Evolutionary conservation across 2,113 vertebrate genomes (phyloP).

Genomic region (Pomatorhinus ruficollis): DNA sequence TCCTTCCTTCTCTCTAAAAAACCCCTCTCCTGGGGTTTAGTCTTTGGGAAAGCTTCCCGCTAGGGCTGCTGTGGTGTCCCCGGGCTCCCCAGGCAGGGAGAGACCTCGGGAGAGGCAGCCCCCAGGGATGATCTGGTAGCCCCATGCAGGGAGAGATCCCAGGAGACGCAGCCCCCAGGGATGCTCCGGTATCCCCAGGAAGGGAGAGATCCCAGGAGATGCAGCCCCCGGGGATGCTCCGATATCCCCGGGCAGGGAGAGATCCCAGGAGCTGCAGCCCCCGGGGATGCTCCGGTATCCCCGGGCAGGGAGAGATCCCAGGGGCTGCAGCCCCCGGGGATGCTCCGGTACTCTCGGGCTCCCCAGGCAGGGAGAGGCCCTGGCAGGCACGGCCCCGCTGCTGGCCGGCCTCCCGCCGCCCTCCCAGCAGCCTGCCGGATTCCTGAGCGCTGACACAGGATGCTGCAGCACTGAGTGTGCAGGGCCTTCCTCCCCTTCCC

Average conservation of each 20-base stretch:
- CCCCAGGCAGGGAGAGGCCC: constrained; percentile 4
- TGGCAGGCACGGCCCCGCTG: constrained; percentile 33
- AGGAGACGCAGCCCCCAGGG: not conserved
- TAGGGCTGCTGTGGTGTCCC: not conserved
- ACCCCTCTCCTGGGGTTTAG: not conserved
- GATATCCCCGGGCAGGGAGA: not conserved
- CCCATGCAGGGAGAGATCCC: rapidly evolving
- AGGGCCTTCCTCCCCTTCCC: constrained; percentile 23
- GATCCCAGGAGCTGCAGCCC: not conserved
- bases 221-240: not conserved
- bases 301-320: too few relatives aligned
- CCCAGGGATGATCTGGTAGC: rapidly evolving
- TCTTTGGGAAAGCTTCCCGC: not conserved
- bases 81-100: not conserved
- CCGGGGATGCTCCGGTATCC: not conserved
- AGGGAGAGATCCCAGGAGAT: not conserved
- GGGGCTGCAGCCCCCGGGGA: not conserved
- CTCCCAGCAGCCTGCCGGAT: constrained; percentile 60
- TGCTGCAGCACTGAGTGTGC: constrained; percentile 33
- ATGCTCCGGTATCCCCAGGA: rapidly evolving
- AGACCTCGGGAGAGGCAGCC: constrained; percentile 36
- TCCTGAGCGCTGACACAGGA: constrained; percentile 77
- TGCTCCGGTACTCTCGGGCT: not conserved
- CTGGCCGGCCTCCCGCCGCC: not conserved
- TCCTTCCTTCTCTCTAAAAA: not conserved